A percentile compares a stretch with the other conserved stretches of the same genome.
Evolutionary conservation across 1,140 invertebrate species (phyloP).

Genomic region (Cotesia typhae): DNA sequence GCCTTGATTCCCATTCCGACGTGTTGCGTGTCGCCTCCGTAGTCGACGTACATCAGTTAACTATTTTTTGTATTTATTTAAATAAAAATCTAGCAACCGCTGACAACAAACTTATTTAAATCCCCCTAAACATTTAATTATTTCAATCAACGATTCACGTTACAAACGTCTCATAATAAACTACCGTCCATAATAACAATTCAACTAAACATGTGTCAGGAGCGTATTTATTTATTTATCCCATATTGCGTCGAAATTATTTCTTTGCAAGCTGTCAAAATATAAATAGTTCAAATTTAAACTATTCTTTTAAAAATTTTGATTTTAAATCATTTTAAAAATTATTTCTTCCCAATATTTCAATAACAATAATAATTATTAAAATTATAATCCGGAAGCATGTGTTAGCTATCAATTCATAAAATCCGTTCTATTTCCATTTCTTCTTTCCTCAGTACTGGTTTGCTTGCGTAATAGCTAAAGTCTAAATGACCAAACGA

Average conservation of each 20-base stretch:
- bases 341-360: background rate
- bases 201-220: no score
- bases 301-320: background rate
- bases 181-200: no score
- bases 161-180: no score
- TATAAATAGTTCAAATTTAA: background rate
- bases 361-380: conserved; percentile 38
- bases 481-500: conserved; percentile 10
- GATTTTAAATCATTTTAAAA: background rate
- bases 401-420: conserved; percentile 61
- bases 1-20: conserved; percentile 69
- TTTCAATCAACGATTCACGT: no score
- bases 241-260: no score
- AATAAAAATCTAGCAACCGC: conserved; percentile 44
- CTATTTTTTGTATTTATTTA: conserved; percentile 42
- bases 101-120: no score
- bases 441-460: conserved; percentile 25
- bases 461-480: conserved; percentile 27
- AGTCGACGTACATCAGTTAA: conserved; percentile 64
- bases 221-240: no score
- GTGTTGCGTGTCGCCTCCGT: conserved; percentile 55
- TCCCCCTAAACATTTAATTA: no score
- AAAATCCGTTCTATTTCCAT: conserved; percentile 45
- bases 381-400: conserved; percentile 44
- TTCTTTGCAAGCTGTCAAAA: no score